A percentile compares a stretch with the other conserved stretches of the same genome.
These are phyloP conservation scores for Microcebus griseorufus DNA, from an alignment of 2,113 vertebrate genomes.

Conservation along the genomic window DNA sequence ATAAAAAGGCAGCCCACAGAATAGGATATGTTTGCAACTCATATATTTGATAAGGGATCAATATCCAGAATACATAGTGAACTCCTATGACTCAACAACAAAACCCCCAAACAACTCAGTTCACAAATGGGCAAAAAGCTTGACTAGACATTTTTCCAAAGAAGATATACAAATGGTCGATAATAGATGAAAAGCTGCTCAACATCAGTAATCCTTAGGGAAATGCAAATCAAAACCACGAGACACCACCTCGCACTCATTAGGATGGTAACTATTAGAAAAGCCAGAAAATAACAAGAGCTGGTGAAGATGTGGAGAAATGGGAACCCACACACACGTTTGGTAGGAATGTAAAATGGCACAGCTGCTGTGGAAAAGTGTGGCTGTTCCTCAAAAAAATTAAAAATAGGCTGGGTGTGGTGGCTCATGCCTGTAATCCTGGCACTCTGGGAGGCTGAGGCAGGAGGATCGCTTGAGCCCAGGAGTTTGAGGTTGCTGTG, in stretches of 20 bases:
- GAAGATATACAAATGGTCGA: not conserved
- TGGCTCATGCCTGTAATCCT: not conserved
- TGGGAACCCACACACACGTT: not conserved
- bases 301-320: not conserved
- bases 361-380: not conserved
- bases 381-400: not conserved
- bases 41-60: not conserved
- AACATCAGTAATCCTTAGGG: not conserved
- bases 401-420: not conserved
- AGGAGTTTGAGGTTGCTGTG: not conserved
- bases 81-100: not conserved
- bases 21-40: not conserved
- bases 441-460: not conserved
- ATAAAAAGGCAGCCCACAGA: not conserved
- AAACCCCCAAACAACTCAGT: not conserved
- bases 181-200: not conserved
- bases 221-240: not conserved
- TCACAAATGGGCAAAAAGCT: not conserved
- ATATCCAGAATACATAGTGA: not conserved
- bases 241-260: not conserved
- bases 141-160: not conserved
- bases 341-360: not conserved
- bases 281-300: not conserved
- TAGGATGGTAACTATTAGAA: not conserved
- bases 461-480: not conserved